phyloP scores from a whole-genome alignment of 2,113 vertebrate genomes.

The Coreoperca whiteheadi region DNA sequence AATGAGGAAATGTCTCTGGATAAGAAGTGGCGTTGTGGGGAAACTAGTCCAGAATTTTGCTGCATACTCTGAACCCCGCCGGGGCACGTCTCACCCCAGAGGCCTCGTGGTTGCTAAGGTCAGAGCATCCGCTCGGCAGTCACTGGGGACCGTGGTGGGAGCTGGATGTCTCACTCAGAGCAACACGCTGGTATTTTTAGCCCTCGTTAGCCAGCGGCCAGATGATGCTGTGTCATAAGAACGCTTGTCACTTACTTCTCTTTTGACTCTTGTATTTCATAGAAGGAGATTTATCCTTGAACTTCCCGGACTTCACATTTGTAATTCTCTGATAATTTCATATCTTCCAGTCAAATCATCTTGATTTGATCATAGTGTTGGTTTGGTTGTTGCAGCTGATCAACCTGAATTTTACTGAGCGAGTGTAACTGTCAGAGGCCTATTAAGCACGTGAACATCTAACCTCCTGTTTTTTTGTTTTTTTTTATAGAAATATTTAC shows the following conservation, averaged over 20 bases:
- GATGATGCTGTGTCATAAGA: slow-evolving; percentile 63
- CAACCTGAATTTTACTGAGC: slow-evolving; percentile 28
- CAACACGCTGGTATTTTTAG: slow-evolving; percentile 71
- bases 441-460: not conserved
- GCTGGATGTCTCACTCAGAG: slow-evolving; percentile 59
- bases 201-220: slow-evolving; percentile 46
- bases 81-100: slow-evolving; percentile 35
- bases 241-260: slow-evolving; percentile 55
- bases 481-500: slow-evolving; percentile 17
- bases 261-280: slow-evolving; percentile 22
- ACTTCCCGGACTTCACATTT: not conserved
- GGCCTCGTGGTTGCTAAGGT: slow-evolving; percentile 49
- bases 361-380: slow-evolving; percentile 1
- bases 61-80: slow-evolving; percentile 14
- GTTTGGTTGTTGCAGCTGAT: not conserved
- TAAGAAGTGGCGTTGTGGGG: not conserved
- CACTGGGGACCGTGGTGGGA: slow-evolving; percentile 37
- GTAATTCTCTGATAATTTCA: not conserved
- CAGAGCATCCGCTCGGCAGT: slow-evolving; percentile 41
- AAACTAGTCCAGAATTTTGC: not conserved
- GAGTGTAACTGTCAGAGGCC: not conserved
- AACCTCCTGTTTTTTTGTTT: slow-evolving; percentile 26
- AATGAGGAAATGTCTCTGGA: not conserved
- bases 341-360: not conserved
- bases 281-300: slow-evolving; percentile 19